Conservation (phyloP, 2,888 invertebrate genomes). For the Caenorhabditis zanzibari region DNA sequence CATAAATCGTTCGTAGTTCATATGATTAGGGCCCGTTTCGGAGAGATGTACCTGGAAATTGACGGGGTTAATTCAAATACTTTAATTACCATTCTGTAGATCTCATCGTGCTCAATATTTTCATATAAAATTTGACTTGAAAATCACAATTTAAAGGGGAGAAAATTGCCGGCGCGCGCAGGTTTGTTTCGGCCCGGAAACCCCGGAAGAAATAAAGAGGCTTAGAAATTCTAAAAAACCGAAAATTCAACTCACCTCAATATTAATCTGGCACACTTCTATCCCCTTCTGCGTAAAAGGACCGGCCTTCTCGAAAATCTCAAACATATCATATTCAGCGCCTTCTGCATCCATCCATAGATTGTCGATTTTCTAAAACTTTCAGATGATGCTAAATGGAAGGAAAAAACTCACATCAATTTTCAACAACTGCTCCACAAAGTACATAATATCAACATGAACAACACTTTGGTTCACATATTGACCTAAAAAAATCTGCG, state of each 20-base stretch:
- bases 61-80: too few relatives aligned
- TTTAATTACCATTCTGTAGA: too few relatives aligned
- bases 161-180: too few relatives aligned
- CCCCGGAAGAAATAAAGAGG: too few relatives aligned
- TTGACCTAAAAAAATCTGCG: slow-evolving; percentile 17
- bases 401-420: slow-evolving; percentile 16
- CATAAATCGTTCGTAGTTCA: slow-evolving; percentile 35
- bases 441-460: slow-evolving; percentile 56
- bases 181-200: too few relatives aligned
- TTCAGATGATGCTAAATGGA: not conserved
- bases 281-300: slow-evolving; percentile 51
- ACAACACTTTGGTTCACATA: slow-evolving; percentile 56
- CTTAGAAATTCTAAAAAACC: not conserved
- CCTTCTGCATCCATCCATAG: slow-evolving; percentile 64
- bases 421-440: slow-evolving; percentile 45
- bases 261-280: slow-evolving; percentile 56
- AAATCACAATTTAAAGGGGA: too few relatives aligned
- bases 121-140: too few relatives aligned
- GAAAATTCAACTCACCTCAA: slow-evolving; percentile 37
- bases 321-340: slow-evolving; percentile 63
- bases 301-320: slow-evolving; percentile 46
- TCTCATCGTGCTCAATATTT: too few relatives aligned
- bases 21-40: slow-evolving; percentile 21
- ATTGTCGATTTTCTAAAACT: slow-evolving; percentile 48
- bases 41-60: slow-evolving; percentile 34